Conservation (phyloP, 1,140 invertebrate genomes). For the Scaptomyza pallida region DNA sequence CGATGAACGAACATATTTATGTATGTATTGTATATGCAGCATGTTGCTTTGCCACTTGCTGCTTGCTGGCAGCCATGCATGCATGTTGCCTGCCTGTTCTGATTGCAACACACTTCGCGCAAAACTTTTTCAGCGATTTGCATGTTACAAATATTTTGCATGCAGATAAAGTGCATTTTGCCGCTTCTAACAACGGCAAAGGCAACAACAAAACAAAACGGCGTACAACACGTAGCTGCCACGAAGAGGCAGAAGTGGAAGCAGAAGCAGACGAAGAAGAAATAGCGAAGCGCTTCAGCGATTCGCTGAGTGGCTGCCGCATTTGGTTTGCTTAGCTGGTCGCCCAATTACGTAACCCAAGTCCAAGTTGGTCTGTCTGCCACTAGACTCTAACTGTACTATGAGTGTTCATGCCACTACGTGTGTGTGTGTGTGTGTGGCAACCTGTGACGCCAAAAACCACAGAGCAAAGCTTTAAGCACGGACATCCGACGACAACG, state of each 20-base stretch:
- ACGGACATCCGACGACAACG: slow-evolving; percentile 40
- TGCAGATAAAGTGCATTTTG: slow-evolving; percentile 40
- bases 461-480: slow-evolving; percentile 31
- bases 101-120: slow-evolving; percentile 42
- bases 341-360: slow-evolving; percentile 54
- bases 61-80: neutral
- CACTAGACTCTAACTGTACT: slow-evolving; percentile 41
- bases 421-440: slow-evolving; percentile 21
- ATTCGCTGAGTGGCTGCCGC: slow-evolving; percentile 51
- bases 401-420: slow-evolving; percentile 29
- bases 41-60: slow-evolving; percentile 8
- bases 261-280: slow-evolving; percentile 1
- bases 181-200: slow-evolving; percentile 56
- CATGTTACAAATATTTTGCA: slow-evolving; percentile 48
- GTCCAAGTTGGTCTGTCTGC: slow-evolving; percentile 47
- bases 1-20: no score
- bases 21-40: neutral
- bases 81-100: slow-evolving; percentile 11
- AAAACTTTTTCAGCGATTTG: slow-evolving; percentile 32
- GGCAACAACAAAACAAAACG: slow-evolving; percentile 11
- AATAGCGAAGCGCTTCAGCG: slow-evolving; percentile 67
- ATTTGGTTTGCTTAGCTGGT: slow-evolving; percentile 52
- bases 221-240: neutral
- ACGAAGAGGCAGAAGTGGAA: neutral
- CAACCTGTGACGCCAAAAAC: slow-evolving; percentile 41